These are phyloP conservation scores for Heliconius erato DNA, from an alignment of 2,888 invertebrate genomes.

Conservation along the genomic window DNA sequence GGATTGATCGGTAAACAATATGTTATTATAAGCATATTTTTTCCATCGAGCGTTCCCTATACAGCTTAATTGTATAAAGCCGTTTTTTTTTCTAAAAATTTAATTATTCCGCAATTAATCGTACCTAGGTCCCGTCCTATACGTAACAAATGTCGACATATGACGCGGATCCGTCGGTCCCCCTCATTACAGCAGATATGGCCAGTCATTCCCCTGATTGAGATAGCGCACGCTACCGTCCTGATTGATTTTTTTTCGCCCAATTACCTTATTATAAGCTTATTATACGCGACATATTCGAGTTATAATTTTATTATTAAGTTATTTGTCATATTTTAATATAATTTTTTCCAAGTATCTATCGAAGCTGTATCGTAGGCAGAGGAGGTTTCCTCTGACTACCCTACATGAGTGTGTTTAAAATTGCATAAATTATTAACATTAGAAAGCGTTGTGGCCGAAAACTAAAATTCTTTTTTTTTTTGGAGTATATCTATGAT, in stretches of 20 bases:
- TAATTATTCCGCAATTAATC: background rate
- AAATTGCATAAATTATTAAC: no score
- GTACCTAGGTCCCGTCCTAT: slow-evolving; percentile 1
- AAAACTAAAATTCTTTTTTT: no score
- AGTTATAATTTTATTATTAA: slow-evolving; percentile 10
- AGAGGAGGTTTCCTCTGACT: background rate
- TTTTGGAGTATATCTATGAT: no score
- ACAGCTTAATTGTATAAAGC: background rate
- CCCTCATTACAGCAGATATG: slow-evolving; percentile 24
- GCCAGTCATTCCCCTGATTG: slow-evolving; percentile 45
- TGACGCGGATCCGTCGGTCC: background rate
- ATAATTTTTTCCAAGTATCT: background rate
- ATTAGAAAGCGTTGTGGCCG: no score
- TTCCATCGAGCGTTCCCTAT: background rate
- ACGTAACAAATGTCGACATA: slow-evolving; percentile 26
- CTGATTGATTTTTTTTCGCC: slow-evolving; percentile 33
- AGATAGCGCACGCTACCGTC: slow-evolving; percentile 43
- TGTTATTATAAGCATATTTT: no score
- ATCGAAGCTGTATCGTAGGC: no score
- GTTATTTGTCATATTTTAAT: background rate
- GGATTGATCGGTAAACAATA: no score
- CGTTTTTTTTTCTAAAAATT: background rate
- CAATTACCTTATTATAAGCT: slow-evolving; percentile 23
- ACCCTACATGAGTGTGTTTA: background rate
- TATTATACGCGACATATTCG: slow-evolving; percentile 4